Evolutionary conservation across 2,113 vertebrate species (phyloP).

Genomic region (Catharus bicknelli): DNA sequence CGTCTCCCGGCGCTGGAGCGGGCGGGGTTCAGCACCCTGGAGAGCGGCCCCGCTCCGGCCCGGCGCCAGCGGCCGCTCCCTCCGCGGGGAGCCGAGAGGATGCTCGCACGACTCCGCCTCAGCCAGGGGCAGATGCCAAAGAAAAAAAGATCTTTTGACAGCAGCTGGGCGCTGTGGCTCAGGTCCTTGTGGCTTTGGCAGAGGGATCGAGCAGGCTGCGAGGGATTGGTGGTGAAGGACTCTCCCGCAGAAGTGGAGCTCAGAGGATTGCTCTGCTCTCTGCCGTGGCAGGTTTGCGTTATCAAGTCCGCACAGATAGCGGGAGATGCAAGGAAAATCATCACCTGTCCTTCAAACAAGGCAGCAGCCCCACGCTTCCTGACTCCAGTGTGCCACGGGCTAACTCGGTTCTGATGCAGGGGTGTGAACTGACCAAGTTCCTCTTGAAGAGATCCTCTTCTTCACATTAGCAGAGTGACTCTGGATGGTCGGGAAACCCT

Average conservation of each 20-base stretch:
- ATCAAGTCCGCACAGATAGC: background rate
- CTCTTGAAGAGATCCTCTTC: background rate
- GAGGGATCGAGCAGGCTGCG: background rate
- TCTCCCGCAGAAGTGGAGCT: background rate
- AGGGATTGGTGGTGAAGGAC: background rate
- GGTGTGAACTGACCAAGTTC: accelerated
- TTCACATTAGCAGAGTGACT: background rate
- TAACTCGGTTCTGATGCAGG: background rate
- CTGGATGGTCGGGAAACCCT: accelerated
- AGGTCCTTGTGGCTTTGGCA: background rate
- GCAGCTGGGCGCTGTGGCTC: background rate
- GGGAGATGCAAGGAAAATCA: background rate
- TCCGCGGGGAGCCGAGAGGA: accelerated
- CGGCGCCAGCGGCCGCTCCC: background rate
- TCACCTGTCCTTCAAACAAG: background rate
- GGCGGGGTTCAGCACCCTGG: constrained; percentile 58
- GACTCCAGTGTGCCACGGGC: accelerated
- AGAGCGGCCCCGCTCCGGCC: constrained; percentile 2
- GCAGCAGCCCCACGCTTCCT: background rate
- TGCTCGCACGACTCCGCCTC: accelerated
- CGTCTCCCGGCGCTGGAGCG: accelerated
- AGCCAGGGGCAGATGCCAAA: accelerated
- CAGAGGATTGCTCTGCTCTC: background rate
- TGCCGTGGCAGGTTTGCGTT: background rate
- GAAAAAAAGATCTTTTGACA: background rate